Evolutionary conservation across 2,888 invertebrate genomes (phyloP), one percentile per base, ranked within the genome.

Genomic region (Macaria notata): DNA sequence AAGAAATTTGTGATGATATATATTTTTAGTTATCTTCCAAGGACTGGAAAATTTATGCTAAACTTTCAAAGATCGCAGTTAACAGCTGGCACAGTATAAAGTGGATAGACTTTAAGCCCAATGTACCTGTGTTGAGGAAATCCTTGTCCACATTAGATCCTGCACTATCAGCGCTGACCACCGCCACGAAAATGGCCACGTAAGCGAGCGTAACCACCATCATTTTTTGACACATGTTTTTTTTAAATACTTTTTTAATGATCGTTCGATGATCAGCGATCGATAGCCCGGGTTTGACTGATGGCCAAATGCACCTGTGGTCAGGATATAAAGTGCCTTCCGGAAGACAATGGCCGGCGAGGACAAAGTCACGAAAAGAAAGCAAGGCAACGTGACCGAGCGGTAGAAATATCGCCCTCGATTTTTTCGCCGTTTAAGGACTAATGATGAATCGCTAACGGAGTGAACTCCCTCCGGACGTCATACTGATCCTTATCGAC

Each of bases 311-410:
- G 78, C 79, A 69, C 74, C 75, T 80, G 56, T 73, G 72, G 76
- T 72, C 86, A 88, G 89, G 90, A 89, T 91, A 88, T 91, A 91
- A 90, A 89, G 85, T 81, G 80, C 85, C 84, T 81, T 84, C 71
- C 73, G 75, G 79, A 84, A 78, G 78, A 87, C 88, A 88, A 88
- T 87, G 71, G 86, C 69, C 85, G 86, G 82, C 75, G 73, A 83
- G 77, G 84, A 83, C 84, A 87, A 89, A 77, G 70, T 77, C 75
- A 78, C 75, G 81, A 81, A 89, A 91, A 88, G 90, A 91, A 90
- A 91, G 90, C 75, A 81, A 83, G 80, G 81, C 84, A 86, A 86
- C 89, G 90, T 89, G 90, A 88, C 84, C 69, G 81, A 69, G 70
- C 73, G 75, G 75, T 84, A 83, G 84, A 87, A 88, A 88, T 84